Evolutionary conservation across 2,888 invertebrate genomes (phyloP).

Genomic region (Lottia scabra): DNA sequence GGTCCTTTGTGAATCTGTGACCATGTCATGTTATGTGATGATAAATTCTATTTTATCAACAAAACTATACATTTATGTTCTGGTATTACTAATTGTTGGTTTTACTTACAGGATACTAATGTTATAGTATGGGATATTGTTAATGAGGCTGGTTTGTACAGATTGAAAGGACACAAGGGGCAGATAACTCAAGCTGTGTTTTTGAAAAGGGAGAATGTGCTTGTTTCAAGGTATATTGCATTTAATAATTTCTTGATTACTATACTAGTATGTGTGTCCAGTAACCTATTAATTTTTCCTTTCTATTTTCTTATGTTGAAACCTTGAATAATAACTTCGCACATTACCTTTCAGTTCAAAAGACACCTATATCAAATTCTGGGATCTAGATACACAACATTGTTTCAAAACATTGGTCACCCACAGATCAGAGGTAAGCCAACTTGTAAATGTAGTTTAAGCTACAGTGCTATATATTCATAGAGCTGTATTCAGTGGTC

Average conservation of each 20-base stretch:
- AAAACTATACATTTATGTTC: too few relatives aligned
- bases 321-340: neutral
- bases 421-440: conserved; percentile 73
- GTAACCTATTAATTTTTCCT: too few relatives aligned
- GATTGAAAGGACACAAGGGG: conserved; percentile 93
- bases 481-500: too few relatives aligned
- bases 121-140: conserved; percentile 95
- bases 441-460: too few relatives aligned
- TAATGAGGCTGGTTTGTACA: conserved; percentile 88
- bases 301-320: too few relatives aligned
- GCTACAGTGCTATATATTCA: too few relatives aligned
- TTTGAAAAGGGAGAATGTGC: conserved; percentile 63
- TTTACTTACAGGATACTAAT: conserved; percentile 80
- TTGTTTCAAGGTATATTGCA: conserved; percentile 68
- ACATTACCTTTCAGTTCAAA: conserved; percentile 77
- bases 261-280: too few relatives aligned
- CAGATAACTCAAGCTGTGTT: conserved; percentile 81
- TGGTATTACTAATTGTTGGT: neutral
- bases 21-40: too few relatives aligned
- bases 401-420: conserved; percentile 96
- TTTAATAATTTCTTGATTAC: too few relatives aligned
- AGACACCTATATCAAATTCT: conserved; percentile 95
- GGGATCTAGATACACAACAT: conserved; percentile 94
- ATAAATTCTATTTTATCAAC: too few relatives aligned
- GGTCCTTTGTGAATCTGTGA: too few relatives aligned